These are phyloP conservation scores for Lepidonotus clava DNA, from an alignment of 2,888 invertebrate species.

Conservation along the genomic window DNA sequence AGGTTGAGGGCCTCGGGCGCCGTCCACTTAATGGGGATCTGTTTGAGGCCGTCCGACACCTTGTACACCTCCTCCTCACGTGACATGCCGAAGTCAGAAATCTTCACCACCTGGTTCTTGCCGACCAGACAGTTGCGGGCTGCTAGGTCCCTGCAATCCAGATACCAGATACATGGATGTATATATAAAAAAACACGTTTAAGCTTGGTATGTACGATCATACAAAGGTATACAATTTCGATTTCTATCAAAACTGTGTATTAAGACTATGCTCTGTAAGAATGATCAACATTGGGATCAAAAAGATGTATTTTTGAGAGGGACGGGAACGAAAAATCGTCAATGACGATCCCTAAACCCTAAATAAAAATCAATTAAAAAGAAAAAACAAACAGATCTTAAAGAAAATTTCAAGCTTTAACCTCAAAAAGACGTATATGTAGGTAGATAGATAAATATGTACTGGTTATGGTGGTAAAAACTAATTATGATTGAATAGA, in stretches of 20 bases:
- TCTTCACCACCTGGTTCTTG: constrained; percentile 91
- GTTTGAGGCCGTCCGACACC: constrained; percentile 98
- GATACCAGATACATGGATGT: neutral
- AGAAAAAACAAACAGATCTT: no score
- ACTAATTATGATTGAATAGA: no score
- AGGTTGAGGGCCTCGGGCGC: constrained; percentile 97
- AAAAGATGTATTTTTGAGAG: no score
- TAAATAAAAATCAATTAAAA: no score
- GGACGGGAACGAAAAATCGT: no score
- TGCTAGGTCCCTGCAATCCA: constrained; percentile 89
- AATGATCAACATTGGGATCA: no score
- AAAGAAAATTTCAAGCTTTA: no score
- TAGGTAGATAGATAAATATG: no score
- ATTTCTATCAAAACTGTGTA: neutral
- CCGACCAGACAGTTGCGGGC: constrained; percentile 95
- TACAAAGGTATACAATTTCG: neutral
- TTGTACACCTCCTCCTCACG: constrained; percentile 97
- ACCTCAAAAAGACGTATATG: no score
- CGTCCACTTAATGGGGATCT: constrained; percentile 99
- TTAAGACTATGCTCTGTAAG: no score
- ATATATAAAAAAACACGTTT: neutral
- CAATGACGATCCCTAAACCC: no score
- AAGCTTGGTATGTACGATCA: neutral
- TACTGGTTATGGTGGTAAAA: no score
- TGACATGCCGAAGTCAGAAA: constrained; percentile 99